Base-by-base conservation (phyloP, 2,888 invertebrate genomes). In the Scrobipalpa atriplicella region DNA sequence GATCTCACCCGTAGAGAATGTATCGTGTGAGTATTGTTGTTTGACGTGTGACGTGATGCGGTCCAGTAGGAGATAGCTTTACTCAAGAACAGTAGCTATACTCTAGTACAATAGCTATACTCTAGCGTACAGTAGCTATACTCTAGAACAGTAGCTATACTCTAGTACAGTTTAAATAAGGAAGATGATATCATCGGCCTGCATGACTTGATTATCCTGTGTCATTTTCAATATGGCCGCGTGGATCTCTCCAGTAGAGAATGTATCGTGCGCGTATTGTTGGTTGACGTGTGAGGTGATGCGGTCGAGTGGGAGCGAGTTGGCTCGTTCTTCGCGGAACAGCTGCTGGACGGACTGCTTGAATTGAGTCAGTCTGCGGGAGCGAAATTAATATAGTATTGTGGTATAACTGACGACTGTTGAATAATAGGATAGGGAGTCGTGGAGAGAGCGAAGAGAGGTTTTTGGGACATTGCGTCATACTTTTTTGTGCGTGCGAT, bases 161-260 rank as follows among this genome's bases (percentile, higher is more conserved):
- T 8, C 3, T 7, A 38, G 38, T 6, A 13, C 16, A 54, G 2
- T 41, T 93, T 95, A 97, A 82, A 98, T 97, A 63, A 97, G 93
- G 88, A 97, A 97, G 39, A 98, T 94, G 71, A 96, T 95, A 71
- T 95, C 96, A 80, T 98, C 97, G 0, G 97, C 95, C 75, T 97
- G 92, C 98, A 99, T 98, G 68, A 99, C 95, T 83, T 98, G 97
- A 90, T 98, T 99, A 72, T 96, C 97, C 47, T 96, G 95, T 3
- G 96, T 96, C 98, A 99, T 98, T 69, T 93, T 93, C 11, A 94
- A 92, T 11, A 99, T 91, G 1, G 98, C 98, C 0, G 96, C 95
- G 56, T 93, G 87, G 7, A 98, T 93, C 92, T 99, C 99, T 0
- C 86, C 94, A 1, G 92, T 80, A 0, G 93, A 90, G 83, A 96